A percentile compares a stretch with the other conserved stretches of the same genome.
These are phyloP conservation scores for Bolinopsis microptera DNA, from an alignment of 37 sponge, comb jelly and placozoan species.

Conservation along the genomic window DNA sequence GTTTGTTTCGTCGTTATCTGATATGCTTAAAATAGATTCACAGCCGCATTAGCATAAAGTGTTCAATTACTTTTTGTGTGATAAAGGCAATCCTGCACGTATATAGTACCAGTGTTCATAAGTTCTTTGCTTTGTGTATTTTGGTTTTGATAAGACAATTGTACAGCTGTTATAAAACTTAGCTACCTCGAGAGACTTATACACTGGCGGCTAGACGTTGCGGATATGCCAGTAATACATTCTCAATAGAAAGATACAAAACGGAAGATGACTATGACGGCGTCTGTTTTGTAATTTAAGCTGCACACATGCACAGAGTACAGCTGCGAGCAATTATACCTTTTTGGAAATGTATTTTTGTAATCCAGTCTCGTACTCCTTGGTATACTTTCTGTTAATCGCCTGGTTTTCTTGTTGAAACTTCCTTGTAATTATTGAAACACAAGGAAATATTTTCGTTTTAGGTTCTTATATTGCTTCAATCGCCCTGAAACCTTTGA, in stretches of 20 bases:
- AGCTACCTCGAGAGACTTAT: too few species aligned
- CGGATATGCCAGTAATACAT: not conserved
- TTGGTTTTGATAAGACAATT: too few species aligned
- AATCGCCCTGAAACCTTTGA: not conserved
- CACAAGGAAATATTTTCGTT: constrained; percentile 44
- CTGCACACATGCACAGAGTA: not conserved
- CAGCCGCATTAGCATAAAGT: too few species aligned
- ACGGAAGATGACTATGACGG: not conserved
- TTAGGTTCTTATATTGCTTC: not conserved
- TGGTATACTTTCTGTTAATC: not conserved
- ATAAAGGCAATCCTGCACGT: too few species aligned
- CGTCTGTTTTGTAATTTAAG: not conserved
- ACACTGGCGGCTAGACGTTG: too few species aligned
- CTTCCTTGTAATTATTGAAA: not conserved
- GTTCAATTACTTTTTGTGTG: too few species aligned
- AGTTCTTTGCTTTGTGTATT: too few species aligned
- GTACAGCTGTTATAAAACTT: too few species aligned
- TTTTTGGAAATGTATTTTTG: not conserved
- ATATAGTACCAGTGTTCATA: too few species aligned
- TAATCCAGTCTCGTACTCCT: not conserved
- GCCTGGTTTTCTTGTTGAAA: not conserved
- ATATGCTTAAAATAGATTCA: too few species aligned
- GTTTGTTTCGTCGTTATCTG: too few species aligned
- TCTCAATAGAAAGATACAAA: not conserved
- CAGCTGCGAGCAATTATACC: not conserved